A percentile compares a stretch with the other conserved stretches of the same genome.
Conservation (phyloP, 30 jellyfish, hydroid and myxozoan species). For the Hydractinia symbiolongicarpus region DNA sequence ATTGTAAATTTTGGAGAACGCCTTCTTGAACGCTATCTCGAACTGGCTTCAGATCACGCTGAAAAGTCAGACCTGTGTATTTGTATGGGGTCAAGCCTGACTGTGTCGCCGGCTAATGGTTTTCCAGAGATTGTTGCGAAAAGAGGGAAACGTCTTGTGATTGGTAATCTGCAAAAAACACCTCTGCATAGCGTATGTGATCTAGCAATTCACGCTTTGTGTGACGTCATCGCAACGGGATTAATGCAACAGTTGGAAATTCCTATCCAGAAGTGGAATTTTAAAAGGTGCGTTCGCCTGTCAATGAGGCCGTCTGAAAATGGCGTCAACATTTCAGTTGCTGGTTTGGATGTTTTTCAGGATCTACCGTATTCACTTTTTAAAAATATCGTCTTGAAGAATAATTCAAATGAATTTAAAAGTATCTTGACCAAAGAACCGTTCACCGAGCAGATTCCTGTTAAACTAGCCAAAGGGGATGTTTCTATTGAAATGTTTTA, state of each 20-base stretch:
- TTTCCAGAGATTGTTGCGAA: constrained; percentile 48
- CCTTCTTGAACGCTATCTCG: constrained; percentile 52
- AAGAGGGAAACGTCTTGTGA: constrained; percentile 48
- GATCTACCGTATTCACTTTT: constrained; percentile 63
- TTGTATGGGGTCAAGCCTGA: constrained; percentile 70
- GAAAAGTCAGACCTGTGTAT: constrained; percentile 77
- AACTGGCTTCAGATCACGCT: constrained; percentile 49
- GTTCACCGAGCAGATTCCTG: constrained; percentile 5
- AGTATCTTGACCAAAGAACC: constrained; percentile 33
- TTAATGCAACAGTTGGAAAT: constrained; percentile 53
- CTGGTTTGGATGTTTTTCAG: constrained; percentile 37
- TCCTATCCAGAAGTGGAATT: constrained; percentile 70
- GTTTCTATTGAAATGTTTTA: constrained; percentile 33
- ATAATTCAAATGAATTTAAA: neutral
- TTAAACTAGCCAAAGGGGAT: neutral
- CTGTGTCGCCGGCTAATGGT: constrained; percentile 87
- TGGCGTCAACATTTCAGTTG: constrained; percentile 5
- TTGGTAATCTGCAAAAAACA: constrained; percentile 70
- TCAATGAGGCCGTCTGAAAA: neutral
- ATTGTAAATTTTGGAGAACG: constrained; percentile 77
- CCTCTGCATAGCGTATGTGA: constrained; percentile 51
- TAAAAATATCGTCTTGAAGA: constrained; percentile 13
- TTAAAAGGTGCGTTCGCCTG: constrained; percentile 43
- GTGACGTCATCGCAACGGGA: constrained; percentile 69
- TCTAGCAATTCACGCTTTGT: constrained; percentile 62